Conservation (phyloP, 1,140 invertebrate species). For the Camponotus pennsylvanicus region DNA sequence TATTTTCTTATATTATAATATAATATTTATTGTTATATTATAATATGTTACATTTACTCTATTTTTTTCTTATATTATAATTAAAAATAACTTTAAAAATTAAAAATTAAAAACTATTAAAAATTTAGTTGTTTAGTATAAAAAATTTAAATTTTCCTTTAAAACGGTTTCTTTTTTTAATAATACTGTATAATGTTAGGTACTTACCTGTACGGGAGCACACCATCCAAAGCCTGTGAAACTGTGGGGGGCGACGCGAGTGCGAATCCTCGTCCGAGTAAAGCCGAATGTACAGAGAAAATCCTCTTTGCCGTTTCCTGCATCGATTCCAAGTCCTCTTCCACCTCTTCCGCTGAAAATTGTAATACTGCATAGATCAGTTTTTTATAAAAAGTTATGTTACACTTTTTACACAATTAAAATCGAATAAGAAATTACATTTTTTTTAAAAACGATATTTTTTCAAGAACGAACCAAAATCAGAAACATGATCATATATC, state of each 20-base stretch:
- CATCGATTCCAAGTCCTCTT: slow-evolving; percentile 90
- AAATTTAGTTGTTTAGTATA: not conserved
- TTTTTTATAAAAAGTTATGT: slow-evolving; percentile 4
- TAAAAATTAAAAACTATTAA: not conserved
- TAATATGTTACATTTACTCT: no score
- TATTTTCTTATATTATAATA: no score
- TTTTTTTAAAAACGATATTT: no score
- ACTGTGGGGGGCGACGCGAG: slow-evolving; percentile 94
- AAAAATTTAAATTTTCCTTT: not conserved
- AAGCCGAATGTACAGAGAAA: slow-evolving; percentile 90
- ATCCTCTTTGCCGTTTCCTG: slow-evolving; percentile 91
- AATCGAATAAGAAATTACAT: not conserved
- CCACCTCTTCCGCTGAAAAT: slow-evolving; percentile 89
- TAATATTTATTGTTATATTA: no score
- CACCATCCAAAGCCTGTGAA: slow-evolving; percentile 95
- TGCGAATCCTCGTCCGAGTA: slow-evolving; percentile 96
- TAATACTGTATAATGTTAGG: slow-evolving; percentile 13
- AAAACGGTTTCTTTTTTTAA: slow-evolving; percentile 46
- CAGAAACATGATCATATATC: not conserved
- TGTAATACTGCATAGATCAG: not conserved
- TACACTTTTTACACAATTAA: slow-evolving; percentile 27
- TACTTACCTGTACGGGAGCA: slow-evolving; percentile 94
- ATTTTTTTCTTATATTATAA: no score
- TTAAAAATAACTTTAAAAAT: no score
- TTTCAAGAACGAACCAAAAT: not conserved